phyloP scores from a whole-genome alignment of 2,888 invertebrate genomes.

The Drosophila setosimentum region DNA sequence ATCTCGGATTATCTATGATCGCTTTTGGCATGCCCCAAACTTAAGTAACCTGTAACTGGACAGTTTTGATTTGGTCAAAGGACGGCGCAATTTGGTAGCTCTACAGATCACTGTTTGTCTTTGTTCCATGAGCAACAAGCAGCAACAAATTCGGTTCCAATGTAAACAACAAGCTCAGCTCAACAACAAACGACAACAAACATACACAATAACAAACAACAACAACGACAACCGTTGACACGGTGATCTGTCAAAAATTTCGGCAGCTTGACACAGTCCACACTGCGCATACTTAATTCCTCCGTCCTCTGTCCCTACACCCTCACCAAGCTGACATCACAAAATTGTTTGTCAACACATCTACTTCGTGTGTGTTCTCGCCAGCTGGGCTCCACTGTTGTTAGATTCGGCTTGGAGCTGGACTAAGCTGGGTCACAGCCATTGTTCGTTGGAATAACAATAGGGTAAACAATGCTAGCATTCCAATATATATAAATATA shows the following conservation, averaged over 20 bases:
- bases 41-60: slow-evolving; percentile 9
- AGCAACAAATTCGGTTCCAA: slow-evolving; percentile 51
- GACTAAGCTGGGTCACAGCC: slow-evolving; percentile 15
- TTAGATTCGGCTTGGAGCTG: background rate
- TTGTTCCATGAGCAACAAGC: slow-evolving; percentile 6
- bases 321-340: slow-evolving; percentile 4
- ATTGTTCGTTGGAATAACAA: slow-evolving; percentile 33
- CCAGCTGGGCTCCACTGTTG: slow-evolving; percentile 35
- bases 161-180: slow-evolving; percentile 52
- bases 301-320: background rate
- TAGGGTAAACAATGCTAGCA: slow-evolving; percentile 37
- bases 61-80: background rate
- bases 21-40: slow-evolving; percentile 20
- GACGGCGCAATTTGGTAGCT: slow-evolving; percentile 44
- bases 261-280: slow-evolving; percentile 54
- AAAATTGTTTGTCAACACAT: slow-evolving; percentile 20
- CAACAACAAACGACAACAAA: slow-evolving; percentile 28
- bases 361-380: slow-evolving; percentile 48
- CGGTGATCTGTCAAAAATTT: slow-evolving; percentile 75
- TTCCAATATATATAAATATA: slow-evolving; percentile 13
- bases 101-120: slow-evolving; percentile 28
- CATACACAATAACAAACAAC: slow-evolving; percentile 22
- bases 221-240: slow-evolving; percentile 60
- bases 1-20: slow-evolving; percentile 22
- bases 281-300: slow-evolving; percentile 40